These are phyloP conservation scores for Anguilla marmorata DNA, from an alignment of 2,797 vertebrate species.

Conservation along the genomic window DNA sequence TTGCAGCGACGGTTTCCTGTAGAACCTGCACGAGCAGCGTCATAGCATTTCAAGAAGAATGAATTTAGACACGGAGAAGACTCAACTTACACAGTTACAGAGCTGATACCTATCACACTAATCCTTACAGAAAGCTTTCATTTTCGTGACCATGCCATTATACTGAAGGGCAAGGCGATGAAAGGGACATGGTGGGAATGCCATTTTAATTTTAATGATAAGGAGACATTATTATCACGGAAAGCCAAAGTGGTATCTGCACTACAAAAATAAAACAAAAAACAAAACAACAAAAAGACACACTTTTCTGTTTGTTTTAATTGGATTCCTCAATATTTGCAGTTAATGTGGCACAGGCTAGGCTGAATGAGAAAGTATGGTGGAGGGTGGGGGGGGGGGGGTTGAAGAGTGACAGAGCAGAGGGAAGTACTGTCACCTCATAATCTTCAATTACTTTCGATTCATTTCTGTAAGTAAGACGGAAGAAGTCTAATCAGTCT, in stretches of 20 bases:
- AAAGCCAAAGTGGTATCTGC: not conserved
- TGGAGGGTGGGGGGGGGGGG: not conserved
- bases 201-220: constrained; percentile 6
- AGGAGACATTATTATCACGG: not conserved
- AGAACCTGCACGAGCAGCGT: not conserved
- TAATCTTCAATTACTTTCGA: constrained; percentile 63
- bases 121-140: not conserved
- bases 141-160: not conserved
- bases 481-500: constrained; percentile 58
- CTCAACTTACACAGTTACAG: not conserved
- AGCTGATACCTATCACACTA: not conserved
- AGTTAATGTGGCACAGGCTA: constrained; percentile 27
- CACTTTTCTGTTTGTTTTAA: constrained; percentile 20
- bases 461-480: constrained; percentile 59
- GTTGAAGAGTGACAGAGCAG: constrained; percentile 45
- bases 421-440: constrained; percentile 50
- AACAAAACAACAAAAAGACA: not conserved
- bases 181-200: not conserved
- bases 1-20: not conserved
- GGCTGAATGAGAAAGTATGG: constrained; percentile 19
- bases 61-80: constrained; percentile 41
- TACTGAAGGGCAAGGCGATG: not conserved
- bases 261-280: not conserved
- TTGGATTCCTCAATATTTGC: constrained; percentile 34
- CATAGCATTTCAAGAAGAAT: not conserved